Percentiles rank a stretch among this genome's conserved stretches.
Conservation (phyloP, 2,888 invertebrate species). For the Agrochola circellaris region DNA sequence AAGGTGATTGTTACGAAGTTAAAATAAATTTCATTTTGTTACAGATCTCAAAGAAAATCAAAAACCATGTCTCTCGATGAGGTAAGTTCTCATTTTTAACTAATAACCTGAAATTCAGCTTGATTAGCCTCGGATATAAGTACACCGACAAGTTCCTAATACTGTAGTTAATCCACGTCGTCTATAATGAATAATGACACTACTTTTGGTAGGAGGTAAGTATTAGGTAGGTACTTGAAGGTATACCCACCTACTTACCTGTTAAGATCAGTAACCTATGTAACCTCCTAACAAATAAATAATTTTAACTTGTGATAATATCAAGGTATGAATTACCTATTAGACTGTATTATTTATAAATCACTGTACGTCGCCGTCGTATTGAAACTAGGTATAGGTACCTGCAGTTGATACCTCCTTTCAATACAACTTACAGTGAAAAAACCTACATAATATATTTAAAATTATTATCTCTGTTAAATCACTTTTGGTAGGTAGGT, state of each 20-base stretch:
- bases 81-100: conserved; percentile 75
- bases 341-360: background rate
- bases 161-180: too few relatives aligned
- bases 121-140: too few relatives aligned
- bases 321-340: background rate
- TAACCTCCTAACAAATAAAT: background rate
- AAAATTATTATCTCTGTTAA: conserved; percentile 4
- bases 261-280: too few relatives aligned
- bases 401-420: too few relatives aligned
- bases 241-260: too few relatives aligned
- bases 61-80: conserved; percentile 88
- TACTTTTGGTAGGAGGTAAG: too few relatives aligned
- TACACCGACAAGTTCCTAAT: too few relatives aligned
- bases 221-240: too few relatives aligned
- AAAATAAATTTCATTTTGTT: conserved; percentile 68
- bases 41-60: conserved; percentile 80
- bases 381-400: background rate
- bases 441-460: too few relatives aligned
- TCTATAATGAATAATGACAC: too few relatives aligned
- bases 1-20: background rate
- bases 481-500: conserved; percentile 1
- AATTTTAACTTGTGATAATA: background rate
- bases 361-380: background rate
- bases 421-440: too few relatives aligned
- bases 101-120: background rate